phyloP scores from a whole-genome alignment of 2,113 vertebrate species.

The Apus apus region DNA sequence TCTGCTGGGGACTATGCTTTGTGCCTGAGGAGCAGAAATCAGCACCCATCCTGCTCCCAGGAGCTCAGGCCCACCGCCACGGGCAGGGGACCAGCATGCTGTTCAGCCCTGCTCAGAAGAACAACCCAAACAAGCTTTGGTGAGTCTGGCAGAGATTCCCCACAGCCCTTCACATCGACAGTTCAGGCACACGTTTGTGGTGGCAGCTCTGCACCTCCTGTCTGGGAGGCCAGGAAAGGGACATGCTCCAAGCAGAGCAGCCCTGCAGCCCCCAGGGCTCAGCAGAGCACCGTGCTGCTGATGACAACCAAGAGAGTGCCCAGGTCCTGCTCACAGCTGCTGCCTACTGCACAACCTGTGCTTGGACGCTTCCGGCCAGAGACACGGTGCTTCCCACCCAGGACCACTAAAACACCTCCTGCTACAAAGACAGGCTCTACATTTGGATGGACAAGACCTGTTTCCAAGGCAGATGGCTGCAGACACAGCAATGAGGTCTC shows the following conservation, averaged over 20 bases:
- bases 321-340: not conserved
- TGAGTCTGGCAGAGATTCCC: not conserved
- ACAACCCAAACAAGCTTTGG: not conserved
- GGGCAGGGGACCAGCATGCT: not conserved
- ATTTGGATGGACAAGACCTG: rapidly evolving
- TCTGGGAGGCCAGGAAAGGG: no score
- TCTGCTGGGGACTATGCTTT: no score
- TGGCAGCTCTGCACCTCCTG: not conserved
- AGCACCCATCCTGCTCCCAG: not conserved
- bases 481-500: not conserved
- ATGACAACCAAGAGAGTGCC: rapidly evolving
- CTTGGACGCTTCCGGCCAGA: rapidly evolving
- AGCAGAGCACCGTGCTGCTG: rapidly evolving
- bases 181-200: not conserved
- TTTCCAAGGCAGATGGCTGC: not conserved
- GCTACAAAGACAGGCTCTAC: not conserved
- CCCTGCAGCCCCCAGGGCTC: rapidly evolving
- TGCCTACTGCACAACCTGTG: not conserved
- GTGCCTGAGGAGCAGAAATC: not conserved
- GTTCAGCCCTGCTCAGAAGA: not conserved
- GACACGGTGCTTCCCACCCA: rapidly evolving
- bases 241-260: not conserved
- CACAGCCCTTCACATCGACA: not conserved
- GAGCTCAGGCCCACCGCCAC: not conserved
- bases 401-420: not conserved